phyloP scores from a whole-genome alignment of 2,797 vertebrate species.

The Helicolenus hilgendorfi region DNA sequence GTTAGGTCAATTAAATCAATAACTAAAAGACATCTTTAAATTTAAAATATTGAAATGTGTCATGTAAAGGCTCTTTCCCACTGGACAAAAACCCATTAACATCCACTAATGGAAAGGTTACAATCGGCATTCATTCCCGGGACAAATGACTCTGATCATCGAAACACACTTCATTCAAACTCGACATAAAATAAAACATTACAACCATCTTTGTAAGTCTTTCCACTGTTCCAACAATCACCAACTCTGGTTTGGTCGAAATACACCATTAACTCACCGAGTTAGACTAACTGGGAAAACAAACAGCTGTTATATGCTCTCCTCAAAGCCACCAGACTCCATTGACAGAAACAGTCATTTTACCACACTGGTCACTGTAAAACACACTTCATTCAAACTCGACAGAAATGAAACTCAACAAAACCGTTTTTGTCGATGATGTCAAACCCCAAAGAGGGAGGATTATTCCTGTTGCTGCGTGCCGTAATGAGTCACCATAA shows the following conservation, averaged over 20 bases:
- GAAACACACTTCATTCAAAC: not conserved
- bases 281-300: no score
- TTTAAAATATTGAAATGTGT: not conserved
- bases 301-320: not conserved
- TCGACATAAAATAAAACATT: not conserved
- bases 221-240: not conserved
- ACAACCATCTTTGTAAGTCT: not conserved
- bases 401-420: no score
- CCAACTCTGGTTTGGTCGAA: not conserved
- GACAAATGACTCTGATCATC: no score
- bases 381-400: no score
- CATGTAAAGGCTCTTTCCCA: not conserved
- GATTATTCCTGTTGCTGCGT: not conserved
- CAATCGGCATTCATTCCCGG: no score
- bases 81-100: no score
- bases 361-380: not conserved
- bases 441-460: no score
- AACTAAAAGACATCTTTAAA: not conserved
- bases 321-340: not conserved
- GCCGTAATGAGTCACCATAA: not conserved
- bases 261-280: no score
- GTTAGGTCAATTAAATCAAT: not conserved
- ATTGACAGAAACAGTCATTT: not conserved
- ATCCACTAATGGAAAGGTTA: no score
- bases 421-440: not conserved